Conservation (phyloP, 2,888 invertebrate genomes). For the Meloe dianella region DNA sequence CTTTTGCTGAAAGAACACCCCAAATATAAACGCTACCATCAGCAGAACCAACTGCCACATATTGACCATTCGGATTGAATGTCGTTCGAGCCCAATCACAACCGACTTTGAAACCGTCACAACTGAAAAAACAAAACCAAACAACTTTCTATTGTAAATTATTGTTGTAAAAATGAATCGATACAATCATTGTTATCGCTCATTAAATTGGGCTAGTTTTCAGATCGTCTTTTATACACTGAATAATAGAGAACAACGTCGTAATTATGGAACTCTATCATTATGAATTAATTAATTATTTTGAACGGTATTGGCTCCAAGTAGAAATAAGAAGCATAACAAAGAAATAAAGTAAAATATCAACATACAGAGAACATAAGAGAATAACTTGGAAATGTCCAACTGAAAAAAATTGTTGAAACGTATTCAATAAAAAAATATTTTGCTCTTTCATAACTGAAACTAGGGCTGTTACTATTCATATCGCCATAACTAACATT, state of each 20-base stretch:
- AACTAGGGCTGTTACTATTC: no score
- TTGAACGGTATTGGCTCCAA: background rate
- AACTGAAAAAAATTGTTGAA: no score
- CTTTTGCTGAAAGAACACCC: conserved; percentile 78
- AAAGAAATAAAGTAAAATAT: background rate
- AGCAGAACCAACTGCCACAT: conserved; percentile 88
- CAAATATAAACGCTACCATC: conserved; percentile 94
- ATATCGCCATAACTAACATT: no score
- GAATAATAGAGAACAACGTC: background rate
- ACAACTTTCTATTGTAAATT: no score
- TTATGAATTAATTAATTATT: conserved; percentile 8
- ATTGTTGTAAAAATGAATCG: background rate
- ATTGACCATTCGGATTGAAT: conserved; percentile 89
- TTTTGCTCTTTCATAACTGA: no score
- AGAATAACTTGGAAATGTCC: background rate
- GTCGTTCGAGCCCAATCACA: conserved; percentile 93
- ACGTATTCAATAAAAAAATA: no score
- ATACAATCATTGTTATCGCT: background rate
- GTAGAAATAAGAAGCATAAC: background rate
- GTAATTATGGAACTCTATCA: background rate
- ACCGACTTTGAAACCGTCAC: conserved; percentile 93
- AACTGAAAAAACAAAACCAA: conserved; percentile 71
- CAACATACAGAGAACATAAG: background rate
- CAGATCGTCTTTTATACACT: background rate
- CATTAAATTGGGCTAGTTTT: background rate